A percentile compares a stretch with the other conserved stretches of the same genome.
phyloP scores from a whole-genome alignment of 2,888 invertebrate genomes.

The Xestia ashworthii region DNA sequence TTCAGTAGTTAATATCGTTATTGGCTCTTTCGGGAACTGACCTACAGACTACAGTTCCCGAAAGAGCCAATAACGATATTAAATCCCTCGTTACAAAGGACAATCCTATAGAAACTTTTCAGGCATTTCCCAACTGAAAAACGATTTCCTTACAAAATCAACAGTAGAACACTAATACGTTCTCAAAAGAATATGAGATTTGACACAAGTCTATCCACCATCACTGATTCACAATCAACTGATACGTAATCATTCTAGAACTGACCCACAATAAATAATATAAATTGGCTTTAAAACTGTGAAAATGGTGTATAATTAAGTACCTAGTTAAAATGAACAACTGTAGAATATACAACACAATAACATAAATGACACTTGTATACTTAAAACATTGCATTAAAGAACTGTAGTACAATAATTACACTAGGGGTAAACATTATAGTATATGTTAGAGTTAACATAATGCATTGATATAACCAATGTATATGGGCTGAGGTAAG shows the following conservation, averaged over 20 bases:
- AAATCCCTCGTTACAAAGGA: neutral
- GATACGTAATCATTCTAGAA: neutral
- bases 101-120: neutral
- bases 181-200: neutral
- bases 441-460: neutral
- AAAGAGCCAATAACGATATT: neutral
- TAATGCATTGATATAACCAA: constrained; percentile 47
- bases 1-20: too few relatives aligned
- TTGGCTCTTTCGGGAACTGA: too few relatives aligned
- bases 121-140: neutral
- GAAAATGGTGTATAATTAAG: constrained; percentile 29
- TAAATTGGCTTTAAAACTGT: neutral
- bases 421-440: constrained; percentile 45
- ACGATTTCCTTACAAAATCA: neutral
- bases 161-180: neutral
- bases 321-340: constrained; percentile 1
- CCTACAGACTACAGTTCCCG: too few relatives aligned
- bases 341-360: constrained; percentile 31
- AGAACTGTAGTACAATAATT: constrained; percentile 49
- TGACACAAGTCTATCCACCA: neutral
- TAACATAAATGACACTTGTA: constrained; percentile 25
- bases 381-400: constrained; percentile 19
- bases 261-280: constrained; percentile 4
- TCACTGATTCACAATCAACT: neutral
- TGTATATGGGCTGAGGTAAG: constrained; percentile 2